phyloP scores from a whole-genome alignment of 2,888 invertebrate genomes.

The Lysandra bellargus region DNA sequence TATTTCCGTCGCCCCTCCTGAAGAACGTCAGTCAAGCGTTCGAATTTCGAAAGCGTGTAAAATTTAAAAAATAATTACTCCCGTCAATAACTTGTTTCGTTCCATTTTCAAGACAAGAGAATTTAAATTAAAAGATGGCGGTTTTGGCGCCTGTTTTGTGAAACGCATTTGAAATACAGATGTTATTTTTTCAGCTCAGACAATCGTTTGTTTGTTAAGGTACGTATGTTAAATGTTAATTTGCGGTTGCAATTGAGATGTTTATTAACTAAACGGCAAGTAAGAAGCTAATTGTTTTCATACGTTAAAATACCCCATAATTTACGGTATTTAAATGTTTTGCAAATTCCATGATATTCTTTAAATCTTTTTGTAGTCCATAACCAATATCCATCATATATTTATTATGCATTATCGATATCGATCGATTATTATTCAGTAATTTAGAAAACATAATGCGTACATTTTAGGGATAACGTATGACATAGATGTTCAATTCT shows the following conservation, averaged over 20 bases:
- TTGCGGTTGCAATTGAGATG: background rate
- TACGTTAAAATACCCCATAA: background rate
- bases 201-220: slow-evolving; percentile 1
- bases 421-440: background rate
- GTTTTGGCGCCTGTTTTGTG: slow-evolving; percentile 26
- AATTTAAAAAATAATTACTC: slow-evolving; percentile 24
- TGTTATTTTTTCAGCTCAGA: slow-evolving; percentile 22
- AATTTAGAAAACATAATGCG: background rate
- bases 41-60: slow-evolving; percentile 22
- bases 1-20: slow-evolving; percentile 15
- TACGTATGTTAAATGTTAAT: slow-evolving; percentile 17
- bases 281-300: background rate
- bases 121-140: slow-evolving; percentile 29
- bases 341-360: background rate
- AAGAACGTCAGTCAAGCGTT: slow-evolving; percentile 4
- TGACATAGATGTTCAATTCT: background rate
- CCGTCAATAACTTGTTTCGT: slow-evolving; percentile 26
- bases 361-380: background rate
- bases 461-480: background rate
- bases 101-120: slow-evolving; percentile 22
- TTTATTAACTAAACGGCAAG: background rate
- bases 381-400: background rate
- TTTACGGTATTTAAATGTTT: background rate
- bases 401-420: background rate
- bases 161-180: slow-evolving; percentile 25